These are phyloP conservation scores for Hemiprocne comata DNA, from an alignment of 2,113 vertebrate species.

Conservation along the genomic window DNA sequence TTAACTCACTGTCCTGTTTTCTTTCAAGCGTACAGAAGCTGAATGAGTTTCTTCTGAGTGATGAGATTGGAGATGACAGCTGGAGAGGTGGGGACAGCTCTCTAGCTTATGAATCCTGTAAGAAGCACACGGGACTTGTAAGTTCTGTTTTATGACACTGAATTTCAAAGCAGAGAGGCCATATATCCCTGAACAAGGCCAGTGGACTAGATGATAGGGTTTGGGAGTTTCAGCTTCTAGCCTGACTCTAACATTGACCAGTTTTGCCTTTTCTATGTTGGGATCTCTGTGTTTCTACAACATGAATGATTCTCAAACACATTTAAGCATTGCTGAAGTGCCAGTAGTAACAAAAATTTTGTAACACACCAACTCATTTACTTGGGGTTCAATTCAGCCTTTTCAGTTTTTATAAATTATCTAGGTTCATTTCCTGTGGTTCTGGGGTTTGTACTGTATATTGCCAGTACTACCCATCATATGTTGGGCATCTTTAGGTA, in stretches of 20 bases:
- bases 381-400: not conserved
- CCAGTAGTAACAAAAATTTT: not conserved
- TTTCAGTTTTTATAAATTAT: not conserved
- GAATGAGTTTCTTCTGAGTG: slow-evolving; percentile 94
- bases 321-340: not conserved
- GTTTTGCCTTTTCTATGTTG: not conserved
- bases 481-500: not conserved
- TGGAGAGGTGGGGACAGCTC: slow-evolving; percentile 86
- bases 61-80: slow-evolving; percentile 95
- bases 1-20: not conserved
- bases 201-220: not conserved
- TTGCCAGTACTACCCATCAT: not conserved
- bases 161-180: not conserved
- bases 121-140: slow-evolving; percentile 87
- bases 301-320: not conserved
- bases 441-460: not conserved
- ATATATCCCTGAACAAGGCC: not conserved
- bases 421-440: not conserved
- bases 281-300: not conserved
- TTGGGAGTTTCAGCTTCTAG: not conserved
- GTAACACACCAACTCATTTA: not conserved
- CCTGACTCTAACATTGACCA: not conserved
- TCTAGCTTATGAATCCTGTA: slow-evolving; percentile 84
- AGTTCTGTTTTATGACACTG: slow-evolving; percentile 59
- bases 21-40: slow-evolving; percentile 91